Evolutionary conservation across 2,888 invertebrate genomes (phyloP).

Genomic region (Poecilobothrus nobilitatus): DNA sequence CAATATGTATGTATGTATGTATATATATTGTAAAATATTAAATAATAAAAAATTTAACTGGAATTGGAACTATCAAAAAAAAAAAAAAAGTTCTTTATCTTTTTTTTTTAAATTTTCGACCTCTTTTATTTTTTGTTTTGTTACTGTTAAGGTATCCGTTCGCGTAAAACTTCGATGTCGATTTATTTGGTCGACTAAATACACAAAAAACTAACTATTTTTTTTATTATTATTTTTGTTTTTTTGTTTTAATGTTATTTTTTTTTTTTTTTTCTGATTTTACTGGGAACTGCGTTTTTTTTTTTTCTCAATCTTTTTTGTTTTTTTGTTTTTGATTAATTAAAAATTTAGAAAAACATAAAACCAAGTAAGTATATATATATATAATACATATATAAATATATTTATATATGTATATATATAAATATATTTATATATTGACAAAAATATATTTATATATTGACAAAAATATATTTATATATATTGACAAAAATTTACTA

Average conservation of each 20-base stretch:
- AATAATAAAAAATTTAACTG: no score
- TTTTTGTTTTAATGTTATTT: not conserved
- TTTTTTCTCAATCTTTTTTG: conserved; percentile 6
- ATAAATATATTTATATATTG: not conserved
- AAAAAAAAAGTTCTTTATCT: conserved; percentile 14
- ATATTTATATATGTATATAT: not conserved
- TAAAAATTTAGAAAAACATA: not conserved
- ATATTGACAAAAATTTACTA: no score
- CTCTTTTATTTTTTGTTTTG: conserved; percentile 10
- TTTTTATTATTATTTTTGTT: conserved; percentile 12
- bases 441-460: no score
- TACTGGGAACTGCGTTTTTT: conserved; percentile 10
- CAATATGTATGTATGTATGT: no score
- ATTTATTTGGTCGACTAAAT: conserved; percentile 18
- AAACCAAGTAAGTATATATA: not conserved
- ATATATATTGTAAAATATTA: no score
- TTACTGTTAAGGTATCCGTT: not conserved
- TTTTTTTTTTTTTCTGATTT: conserved; percentile 15
- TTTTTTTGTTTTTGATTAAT: not conserved
- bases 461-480: no score
- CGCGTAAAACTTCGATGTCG: not conserved
- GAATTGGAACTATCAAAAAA: no score
- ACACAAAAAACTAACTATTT: conserved; percentile 11
- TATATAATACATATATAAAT: not conserved
- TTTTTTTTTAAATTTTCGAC: conserved; percentile 13